Conservation (phyloP, 2,113 vertebrate species). For the Rhagologus leucostigma region DNA sequence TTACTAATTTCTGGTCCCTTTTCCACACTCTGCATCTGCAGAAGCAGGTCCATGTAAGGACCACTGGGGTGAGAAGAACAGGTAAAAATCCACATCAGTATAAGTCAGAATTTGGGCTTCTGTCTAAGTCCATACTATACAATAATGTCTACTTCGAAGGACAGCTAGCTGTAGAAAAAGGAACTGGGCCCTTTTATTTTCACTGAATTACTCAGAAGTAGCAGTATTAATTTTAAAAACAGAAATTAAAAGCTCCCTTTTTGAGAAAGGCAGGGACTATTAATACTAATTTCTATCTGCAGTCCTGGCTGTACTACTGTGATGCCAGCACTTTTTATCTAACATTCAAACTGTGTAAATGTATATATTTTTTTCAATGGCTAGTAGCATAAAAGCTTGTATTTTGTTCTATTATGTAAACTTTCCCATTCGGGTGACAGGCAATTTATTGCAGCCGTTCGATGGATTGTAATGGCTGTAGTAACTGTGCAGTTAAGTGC, state of each 20-base stretch:
- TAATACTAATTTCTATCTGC: neutral
- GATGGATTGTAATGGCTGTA: neutral
- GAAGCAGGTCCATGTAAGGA: neutral
- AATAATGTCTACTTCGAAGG: neutral
- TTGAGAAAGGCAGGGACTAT: neutral
- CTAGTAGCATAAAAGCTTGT: neutral
- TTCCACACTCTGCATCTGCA: neutral
- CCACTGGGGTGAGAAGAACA: fast-evolving
- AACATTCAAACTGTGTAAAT: neutral
- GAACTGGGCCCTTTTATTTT: neutral
- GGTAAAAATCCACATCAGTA: neutral
- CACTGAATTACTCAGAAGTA: neutral
- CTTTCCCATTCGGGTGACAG: constrained; percentile 5
- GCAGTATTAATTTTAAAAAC: neutral
- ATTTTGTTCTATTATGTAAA: constrained; percentile 47
- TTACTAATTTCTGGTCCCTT: neutral
- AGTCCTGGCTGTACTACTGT: neutral
- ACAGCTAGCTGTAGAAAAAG: neutral
- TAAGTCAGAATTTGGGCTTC: neutral
- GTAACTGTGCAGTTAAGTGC: constrained; percentile 39
- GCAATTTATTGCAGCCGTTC: constrained; percentile 37
- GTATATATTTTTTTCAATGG: neutral
- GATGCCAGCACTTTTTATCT: neutral
- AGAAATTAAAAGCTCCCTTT: neutral
- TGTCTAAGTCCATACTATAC: neutral